These are phyloP conservation scores for Siphamia tubifer DNA, from an alignment of 2,113 vertebrate genomes.

Conservation along the genomic window DNA sequence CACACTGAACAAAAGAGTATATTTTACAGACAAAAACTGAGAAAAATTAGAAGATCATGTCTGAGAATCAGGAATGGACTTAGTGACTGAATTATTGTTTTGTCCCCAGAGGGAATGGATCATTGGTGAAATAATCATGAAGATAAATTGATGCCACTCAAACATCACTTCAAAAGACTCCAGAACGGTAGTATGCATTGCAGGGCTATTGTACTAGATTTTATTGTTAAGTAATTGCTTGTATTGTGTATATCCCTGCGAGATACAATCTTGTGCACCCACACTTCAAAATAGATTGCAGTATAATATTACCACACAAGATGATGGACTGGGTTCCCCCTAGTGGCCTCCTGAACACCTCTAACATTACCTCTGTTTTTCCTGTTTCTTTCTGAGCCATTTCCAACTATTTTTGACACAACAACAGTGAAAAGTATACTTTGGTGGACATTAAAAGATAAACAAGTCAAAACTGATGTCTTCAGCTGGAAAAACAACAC, in stretches of 20 bases:
- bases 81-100: background rate
- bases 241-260: conserved; percentile 20
- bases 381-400: background rate
- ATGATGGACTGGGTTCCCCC: conserved; percentile 57
- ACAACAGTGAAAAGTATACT: no score
- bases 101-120: background rate
- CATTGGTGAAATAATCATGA: background rate
- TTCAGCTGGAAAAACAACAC: no score
- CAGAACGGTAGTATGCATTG: background rate
- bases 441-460: no score
- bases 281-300: conserved; percentile 37
- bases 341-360: conserved; percentile 46
- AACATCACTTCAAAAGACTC: background rate
- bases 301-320: conserved; percentile 19
- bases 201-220: background rate
- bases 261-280: conserved; percentile 16
- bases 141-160: background rate
- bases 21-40: no score
- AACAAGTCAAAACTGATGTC: no score
- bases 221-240: background rate
- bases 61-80: no score
- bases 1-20: no score
- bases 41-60: no score
- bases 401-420: background rate
- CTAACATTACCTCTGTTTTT: background rate